A percentile compares a stretch with the other conserved stretches of the same genome.
Conservation (phyloP, 2,888 invertebrate species). For the Caenorhabditis uteleia region DNA sequence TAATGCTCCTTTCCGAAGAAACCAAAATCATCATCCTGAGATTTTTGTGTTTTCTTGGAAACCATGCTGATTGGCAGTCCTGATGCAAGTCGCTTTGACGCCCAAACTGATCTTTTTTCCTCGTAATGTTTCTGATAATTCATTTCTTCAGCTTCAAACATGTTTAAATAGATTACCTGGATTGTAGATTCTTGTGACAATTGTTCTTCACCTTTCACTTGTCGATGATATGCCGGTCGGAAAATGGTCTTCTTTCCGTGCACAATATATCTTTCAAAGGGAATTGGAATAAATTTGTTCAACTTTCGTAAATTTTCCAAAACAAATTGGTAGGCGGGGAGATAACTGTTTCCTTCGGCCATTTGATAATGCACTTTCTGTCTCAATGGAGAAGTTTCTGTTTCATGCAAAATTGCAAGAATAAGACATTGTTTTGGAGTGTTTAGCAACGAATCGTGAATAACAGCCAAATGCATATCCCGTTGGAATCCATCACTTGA, state of each 20-base stretch:
- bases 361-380: constrained; percentile 72
- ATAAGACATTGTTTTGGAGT: constrained; percentile 1
- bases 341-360: constrained; percentile 78
- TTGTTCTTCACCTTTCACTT: constrained; percentile 13
- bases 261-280: constrained; percentile 68
- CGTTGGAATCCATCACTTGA: constrained; percentile 78
- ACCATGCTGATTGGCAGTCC: no score
- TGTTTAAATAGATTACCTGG: no score
- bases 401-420: constrained; percentile 15
- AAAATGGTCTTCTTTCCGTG: constrained; percentile 41
- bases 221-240: constrained; percentile 44
- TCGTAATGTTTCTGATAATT: no score
- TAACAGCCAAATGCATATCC: constrained; percentile 77
- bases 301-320: constrained; percentile 75
- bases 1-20: no score
- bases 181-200: no score
- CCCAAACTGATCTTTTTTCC: no score
- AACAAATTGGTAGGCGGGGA: constrained; percentile 83
- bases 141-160: no score
- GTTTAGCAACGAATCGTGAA: not conserved
- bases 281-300: constrained; percentile 62
- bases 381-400: constrained; percentile 1
- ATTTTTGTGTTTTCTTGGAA: no score
- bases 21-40: no score
- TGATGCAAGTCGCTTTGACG: no score